Base-by-base conservation (phyloP, 2,797 vertebrate genomes). In the Paedocypris micromegethes region DNA sequence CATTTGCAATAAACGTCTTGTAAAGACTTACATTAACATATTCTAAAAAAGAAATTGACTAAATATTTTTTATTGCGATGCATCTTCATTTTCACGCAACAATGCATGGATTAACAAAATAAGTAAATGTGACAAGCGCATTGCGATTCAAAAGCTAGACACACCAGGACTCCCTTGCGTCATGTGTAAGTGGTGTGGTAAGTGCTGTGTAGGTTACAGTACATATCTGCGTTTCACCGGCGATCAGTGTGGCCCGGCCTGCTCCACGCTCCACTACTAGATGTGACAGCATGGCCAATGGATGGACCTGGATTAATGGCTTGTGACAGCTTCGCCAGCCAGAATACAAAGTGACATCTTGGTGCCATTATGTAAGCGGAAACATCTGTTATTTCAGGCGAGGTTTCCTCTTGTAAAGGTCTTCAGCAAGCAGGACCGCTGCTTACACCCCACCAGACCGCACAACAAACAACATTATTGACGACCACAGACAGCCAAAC, bases 341-440 rank as follows among this genome's bases (percentile, higher is more conserved):
- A 77, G 83, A 82, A 87, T 86, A 86, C 84, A 84, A 86, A 87
- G 84, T 87, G 86, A 86, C 86, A 81, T 89, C 85, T 85, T 75
- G 78, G 81, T 87, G 86, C 81, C 83, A 82, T 89, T 88, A 87
- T 86, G 85, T 86, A 85, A 90, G 84, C 81, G 85, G 76, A 88
- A 90, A 88, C 88, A 90, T 85, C 85, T 89, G 87, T 83, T 89
- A 81, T 85, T 85, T 79, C 80, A 41, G 74, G 70, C 70, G 75
- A 79, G 79, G 75, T 78, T 81, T 77, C 72, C 68, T 77, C 82
- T 86, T 81, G 72, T 81, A 83, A 80, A 76, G 75, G 76, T 83
- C 78, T 78, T 80, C 70, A 66, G 66, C 44, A 51, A 44, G 72
- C 72, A 78, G 39, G 48, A 23, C 42, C 55, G 63, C 50, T 66